Evolutionary conservation across 1,140 invertebrate genomes (phyloP).

Genomic region (Dinothrombium tinctorium): DNA sequence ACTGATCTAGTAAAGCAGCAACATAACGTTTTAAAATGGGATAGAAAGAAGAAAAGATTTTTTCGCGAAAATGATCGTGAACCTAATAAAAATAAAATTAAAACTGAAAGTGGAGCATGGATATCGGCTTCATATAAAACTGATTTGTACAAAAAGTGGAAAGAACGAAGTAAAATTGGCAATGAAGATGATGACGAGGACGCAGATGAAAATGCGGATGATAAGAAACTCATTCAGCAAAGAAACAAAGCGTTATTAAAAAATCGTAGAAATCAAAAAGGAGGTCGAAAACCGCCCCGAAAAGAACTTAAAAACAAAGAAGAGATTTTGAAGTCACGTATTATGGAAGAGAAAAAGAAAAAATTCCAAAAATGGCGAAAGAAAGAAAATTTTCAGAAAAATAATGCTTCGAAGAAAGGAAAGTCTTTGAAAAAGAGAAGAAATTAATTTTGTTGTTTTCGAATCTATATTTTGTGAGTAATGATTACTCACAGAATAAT

Average conservation of each 20-base stretch:
- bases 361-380: not conserved
- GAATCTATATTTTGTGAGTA: no score
- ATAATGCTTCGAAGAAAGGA: not conserved
- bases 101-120: constrained; percentile 77
- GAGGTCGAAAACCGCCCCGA: not conserved
- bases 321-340: not conserved
- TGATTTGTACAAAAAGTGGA: constrained; percentile 65
- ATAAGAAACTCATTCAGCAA: not conserved
- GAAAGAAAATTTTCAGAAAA: not conserved
- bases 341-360: not conserved
- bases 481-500: no score
- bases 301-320: constrained; percentile 1
- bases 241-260: not conserved
- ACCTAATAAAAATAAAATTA: constrained; percentile 48
- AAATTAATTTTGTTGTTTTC: no score
- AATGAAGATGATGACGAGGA: not conserved
- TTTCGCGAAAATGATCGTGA: constrained; percentile 37
- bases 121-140: constrained; percentile 82
- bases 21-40: constrained; percentile 24
- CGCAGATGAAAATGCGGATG: not conserved
- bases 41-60: constrained; percentile 77
- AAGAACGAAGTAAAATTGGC: constrained; percentile 17
- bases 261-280: not conserved
- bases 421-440: no score
- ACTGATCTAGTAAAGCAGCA: constrained; percentile 33